Percentiles rank a stretch among this genome's conserved stretches.
Evolutionary conservation across 2,888 invertebrate species (phyloP).

Genomic region (Hypsopygia costalis): DNA sequence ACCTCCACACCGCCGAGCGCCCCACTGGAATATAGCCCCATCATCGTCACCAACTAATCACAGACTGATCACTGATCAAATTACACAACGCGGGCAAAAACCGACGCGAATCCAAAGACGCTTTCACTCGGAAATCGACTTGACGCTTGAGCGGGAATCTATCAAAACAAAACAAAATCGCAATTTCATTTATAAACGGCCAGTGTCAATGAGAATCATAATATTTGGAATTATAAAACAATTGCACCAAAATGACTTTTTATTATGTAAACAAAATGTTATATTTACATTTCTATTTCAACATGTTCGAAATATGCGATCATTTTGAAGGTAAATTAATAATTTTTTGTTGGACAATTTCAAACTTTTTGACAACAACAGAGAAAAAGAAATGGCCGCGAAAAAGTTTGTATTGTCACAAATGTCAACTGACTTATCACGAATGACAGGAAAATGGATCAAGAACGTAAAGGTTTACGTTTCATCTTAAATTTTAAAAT

Average conservation of each 20-base stretch:
- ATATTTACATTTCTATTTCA: constrained; percentile 16
- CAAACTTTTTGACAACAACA: too few relatives aligned
- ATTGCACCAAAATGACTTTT: not conserved
- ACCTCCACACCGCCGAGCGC: constrained; percentile 77
- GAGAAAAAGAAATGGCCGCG: not conserved
- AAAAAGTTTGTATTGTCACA: not conserved
- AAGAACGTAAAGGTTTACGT: constrained; percentile 11
- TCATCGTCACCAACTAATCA: constrained; percentile 47
- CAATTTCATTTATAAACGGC: constrained; percentile 10
- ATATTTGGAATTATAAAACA: too few relatives aligned
- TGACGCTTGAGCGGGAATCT: constrained; percentile 16
- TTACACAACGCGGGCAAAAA: constrained; percentile 15
- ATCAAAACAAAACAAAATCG: constrained; percentile 36
- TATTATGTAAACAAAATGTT: not conserved
- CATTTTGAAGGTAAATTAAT: not conserved
- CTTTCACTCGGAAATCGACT: constrained; percentile 13
- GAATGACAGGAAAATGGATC: constrained; percentile 9
- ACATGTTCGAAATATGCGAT: constrained; percentile 14
- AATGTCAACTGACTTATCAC: too few relatives aligned
- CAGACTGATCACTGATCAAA: constrained; percentile 10
- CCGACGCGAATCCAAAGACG: constrained; percentile 19
- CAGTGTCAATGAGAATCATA: not conserved
- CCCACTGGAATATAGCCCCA: constrained; percentile 79
- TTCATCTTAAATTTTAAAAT: not conserved
- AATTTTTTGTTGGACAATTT: too few relatives aligned